Evolutionary conservation across 2,797 vertebrate species (phyloP), one percentile per base, ranked within the genome.

Genomic region (Siniperca undulata): DNA sequence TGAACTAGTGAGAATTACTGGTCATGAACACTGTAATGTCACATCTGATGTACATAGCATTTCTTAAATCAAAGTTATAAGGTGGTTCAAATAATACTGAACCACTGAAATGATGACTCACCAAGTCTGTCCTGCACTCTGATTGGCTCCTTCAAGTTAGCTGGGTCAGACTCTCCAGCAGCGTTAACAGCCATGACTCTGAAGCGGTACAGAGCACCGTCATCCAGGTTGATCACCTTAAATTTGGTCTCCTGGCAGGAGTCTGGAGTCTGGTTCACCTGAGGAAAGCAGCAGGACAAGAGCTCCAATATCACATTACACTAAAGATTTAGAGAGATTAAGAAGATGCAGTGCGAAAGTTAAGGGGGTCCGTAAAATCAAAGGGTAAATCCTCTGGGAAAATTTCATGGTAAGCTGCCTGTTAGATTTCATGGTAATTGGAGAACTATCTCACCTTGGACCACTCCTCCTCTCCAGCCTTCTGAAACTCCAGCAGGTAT

Each of bases 391-490:
- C 20, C 34, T 59, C 13, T 46, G 24, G 16, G 17, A 22, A 48
- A 4, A 83, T 19, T 48, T 36, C 30, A 66, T 19, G 6, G 10
- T 36, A 56, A 20, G 34, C n/a, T 42, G 7, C 7, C 27, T 27
- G 3, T 2, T 19, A 20, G n/a, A 56, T 62, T 7, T 34, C 27
- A n/a, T 17, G 22, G 2, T 58, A 9, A 40, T 27, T 46, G 24
- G 8, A 14, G 1, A 58, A 34, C 5, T 1, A 2, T 0, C 82
- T 80, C 30, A 95, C 94, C 93, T 97, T 97, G 56, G 84, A 92
- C 98, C 98, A 99, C 34, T 97, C 98, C 84, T 99, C 98, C n/a
- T 97, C 97, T 91, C 97, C 97, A 86, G 97, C 96, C 87, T 97
- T 98, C 94, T 98, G 98, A 93, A 97, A 99, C 84, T 99, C 99